Conservation (phyloP, 2,797 vertebrate genomes). For the Rhinoraja longicauda region DNA sequence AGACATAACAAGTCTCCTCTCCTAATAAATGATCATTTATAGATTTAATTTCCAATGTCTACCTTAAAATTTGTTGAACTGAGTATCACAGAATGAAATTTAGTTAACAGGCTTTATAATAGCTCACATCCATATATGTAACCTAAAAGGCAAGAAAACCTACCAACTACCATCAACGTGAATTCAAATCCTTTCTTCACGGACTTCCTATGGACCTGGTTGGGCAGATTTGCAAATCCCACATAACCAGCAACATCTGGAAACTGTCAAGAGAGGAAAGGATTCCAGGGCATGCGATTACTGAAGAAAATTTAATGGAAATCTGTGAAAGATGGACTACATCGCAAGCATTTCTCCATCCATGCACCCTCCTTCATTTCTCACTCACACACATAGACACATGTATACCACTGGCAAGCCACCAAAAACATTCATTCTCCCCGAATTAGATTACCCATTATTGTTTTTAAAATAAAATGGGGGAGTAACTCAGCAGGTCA, state of each 20-base stretch:
- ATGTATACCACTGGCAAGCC: background rate
- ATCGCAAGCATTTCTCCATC: background rate
- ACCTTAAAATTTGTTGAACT: background rate
- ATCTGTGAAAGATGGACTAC: background rate
- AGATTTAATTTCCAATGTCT: background rate
- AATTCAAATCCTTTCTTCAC: slow-evolving; percentile 87
- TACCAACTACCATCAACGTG: slow-evolving; percentile 79
- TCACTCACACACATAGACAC: background rate
- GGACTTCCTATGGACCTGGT: slow-evolving; percentile 82
- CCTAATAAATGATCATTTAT: background rate
- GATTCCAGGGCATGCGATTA: slow-evolving; percentile 20
- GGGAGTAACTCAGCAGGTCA: too few species aligned
- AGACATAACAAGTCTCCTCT: background rate
- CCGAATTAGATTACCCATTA: background rate
- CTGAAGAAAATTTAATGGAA: background rate
- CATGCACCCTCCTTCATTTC: background rate
- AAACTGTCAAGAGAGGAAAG: slow-evolving; percentile 57
- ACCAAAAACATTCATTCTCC: background rate
- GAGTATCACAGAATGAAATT: background rate
- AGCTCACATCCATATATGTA: too few species aligned
- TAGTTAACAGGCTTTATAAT: background rate
- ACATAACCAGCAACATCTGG: slow-evolving; percentile 74
- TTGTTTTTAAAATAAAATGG: background rate
- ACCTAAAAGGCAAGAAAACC: slow-evolving; percentile 45
- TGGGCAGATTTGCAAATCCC: slow-evolving; percentile 79